Evolutionary conservation across 2,797 vertebrate genomes (phyloP), one percentile per base, ranked within the genome.

Genomic region (Pipistrellus pygmaeus): DNA sequence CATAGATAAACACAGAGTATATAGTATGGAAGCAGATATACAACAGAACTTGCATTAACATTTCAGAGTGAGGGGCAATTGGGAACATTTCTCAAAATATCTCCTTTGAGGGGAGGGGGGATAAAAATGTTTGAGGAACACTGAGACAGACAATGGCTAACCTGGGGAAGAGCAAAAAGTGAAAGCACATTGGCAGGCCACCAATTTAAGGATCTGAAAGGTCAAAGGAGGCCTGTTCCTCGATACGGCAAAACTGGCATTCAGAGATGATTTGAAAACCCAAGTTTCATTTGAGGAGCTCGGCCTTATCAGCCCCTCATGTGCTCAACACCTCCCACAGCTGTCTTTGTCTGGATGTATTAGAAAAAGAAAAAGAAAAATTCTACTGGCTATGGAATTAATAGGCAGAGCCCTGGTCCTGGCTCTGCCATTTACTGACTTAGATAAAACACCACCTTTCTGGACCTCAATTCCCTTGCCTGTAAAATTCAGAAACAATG

Each of bases 401-500:
- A 95, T 17, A 77, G 57, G 53, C 18, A 68, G 80, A 77, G 30
- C 27, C 7, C 23, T 48, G 51, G 62, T 72, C 18, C 62, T 85
- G 48, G 25, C 27, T 82, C 38, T 84, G n/a, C 85, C 18, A 38
- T 75, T 90, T 86, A 55, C 21, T 64, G 32, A 51, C 44, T 71
- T 53, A 91, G 68, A 72, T 64, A 94, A 90, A 95, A 94, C 72
- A 93, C 57, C 66, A 57, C 32, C 38, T 95, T 62, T 91, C 46
- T 90, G 25, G 5, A 93, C 41, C 48, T 92, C 80, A 84, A n/a
- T 88, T 60, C 69, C n/a, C 8, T 78, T 68, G 12, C 41, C 51
- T 90, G 38, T 78, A 78, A 95, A 78, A 93, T 66, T 93, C 66
- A 90, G 64, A 88, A 88, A 68, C 55, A 93, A 86, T 80, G n/a